Conservation (phyloP, 2,797 vertebrate species). For the Coregonus sp. region DNA sequence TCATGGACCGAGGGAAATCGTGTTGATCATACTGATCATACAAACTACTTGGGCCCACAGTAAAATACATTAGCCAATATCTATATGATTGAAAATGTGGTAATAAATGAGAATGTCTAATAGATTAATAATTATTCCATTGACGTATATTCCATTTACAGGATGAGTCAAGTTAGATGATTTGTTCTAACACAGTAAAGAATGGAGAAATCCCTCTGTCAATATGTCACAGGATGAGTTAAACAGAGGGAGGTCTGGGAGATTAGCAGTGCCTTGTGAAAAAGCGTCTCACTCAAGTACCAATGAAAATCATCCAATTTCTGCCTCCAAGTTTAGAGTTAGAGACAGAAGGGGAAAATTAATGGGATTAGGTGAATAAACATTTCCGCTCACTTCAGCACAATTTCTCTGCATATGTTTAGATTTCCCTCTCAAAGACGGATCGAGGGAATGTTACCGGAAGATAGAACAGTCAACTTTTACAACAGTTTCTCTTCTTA, state of each 20-base stretch:
- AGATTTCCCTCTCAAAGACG: conserved; percentile 35
- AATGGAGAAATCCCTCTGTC: conserved; percentile 36
- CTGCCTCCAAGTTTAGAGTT: conserved; percentile 54
- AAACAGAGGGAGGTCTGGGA: conserved; percentile 48
- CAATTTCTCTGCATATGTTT: conserved; percentile 45
- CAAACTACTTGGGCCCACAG: neutral
- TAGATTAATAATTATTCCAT: conserved; percentile 46
- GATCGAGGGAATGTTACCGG: conserved; percentile 38
- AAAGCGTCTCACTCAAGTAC: conserved; percentile 46
- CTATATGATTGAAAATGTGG: neutral
- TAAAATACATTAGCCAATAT: neutral
- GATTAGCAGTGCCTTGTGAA: conserved; percentile 57
- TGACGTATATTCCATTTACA: conserved; percentile 10
- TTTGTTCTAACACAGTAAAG: conserved; percentile 27
- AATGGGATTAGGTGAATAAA: conserved; percentile 55
- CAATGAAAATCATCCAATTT: conserved; percentile 67
- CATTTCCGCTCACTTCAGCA: conserved; percentile 52
- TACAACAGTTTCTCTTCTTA: neutral
- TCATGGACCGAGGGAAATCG: conserved; percentile 22
- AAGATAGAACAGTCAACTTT: conserved; percentile 30
- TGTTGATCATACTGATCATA: neutral
- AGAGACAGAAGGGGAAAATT: conserved; percentile 34
- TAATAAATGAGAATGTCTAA: conserved; percentile 9
- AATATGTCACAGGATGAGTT: conserved; percentile 35
- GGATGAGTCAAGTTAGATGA: conserved; percentile 31